phyloP scores from a whole-genome alignment of 2,797 vertebrate genomes.

The Lacerta viridis region DNA sequence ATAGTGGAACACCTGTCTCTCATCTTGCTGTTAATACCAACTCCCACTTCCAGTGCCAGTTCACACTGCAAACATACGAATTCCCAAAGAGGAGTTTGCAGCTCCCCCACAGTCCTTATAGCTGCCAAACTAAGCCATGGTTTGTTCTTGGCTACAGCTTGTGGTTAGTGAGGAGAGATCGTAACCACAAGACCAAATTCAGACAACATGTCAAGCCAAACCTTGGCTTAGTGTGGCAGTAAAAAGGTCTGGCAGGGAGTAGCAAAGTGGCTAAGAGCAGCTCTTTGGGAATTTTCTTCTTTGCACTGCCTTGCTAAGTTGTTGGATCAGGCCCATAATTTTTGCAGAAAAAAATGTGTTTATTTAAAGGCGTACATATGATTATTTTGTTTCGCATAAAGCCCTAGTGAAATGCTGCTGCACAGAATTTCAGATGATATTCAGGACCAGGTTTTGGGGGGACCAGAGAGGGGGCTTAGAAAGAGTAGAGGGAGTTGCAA shows the following conservation, averaged over 20 bases:
- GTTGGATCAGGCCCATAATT: neutral
- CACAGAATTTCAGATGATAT: neutral
- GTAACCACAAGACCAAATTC: too few species aligned
- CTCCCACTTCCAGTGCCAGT: neutral
- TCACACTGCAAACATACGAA: neutral
- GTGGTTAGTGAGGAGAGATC: too few species aligned
- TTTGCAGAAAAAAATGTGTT: neutral
- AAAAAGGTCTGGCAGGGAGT: too few species aligned
- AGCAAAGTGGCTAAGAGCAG: too few species aligned
- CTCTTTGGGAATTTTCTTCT: too few species aligned
- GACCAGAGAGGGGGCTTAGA: neutral
- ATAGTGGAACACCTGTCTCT: neutral
- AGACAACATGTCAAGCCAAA: too few species aligned
- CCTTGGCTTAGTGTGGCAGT: too few species aligned
- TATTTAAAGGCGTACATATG: neutral
- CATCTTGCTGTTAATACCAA: neutral
- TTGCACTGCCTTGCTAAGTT: too few species aligned
- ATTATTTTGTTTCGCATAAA: neutral
- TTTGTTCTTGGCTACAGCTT: too few species aligned
- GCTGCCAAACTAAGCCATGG: too few species aligned
- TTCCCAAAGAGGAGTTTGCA: too few species aligned
- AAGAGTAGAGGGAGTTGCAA: neutral
- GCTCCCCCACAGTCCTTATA: too few species aligned
- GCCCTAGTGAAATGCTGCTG: neutral
- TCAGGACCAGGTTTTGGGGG: neutral